These are phyloP conservation scores for Malurus splendens DNA, from an alignment of 2,797 vertebrate species.

Conservation along the genomic window DNA sequence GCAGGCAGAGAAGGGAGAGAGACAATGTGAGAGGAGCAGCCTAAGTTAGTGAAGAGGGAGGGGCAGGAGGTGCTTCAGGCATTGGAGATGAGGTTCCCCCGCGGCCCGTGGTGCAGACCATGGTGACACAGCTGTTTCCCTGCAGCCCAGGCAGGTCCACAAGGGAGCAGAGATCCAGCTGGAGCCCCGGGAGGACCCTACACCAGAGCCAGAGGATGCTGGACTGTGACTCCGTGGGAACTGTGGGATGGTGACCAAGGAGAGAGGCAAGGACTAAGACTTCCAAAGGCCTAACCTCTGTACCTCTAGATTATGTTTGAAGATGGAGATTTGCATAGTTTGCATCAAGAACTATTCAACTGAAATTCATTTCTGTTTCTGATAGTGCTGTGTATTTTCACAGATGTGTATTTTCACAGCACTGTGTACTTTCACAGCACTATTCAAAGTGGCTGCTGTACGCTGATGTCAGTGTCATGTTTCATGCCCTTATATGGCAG, in stretches of 20 bases:
- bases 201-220: rapidly evolving
- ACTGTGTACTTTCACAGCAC: not conserved
- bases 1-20: not conserved
- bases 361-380: not conserved
- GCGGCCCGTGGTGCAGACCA: rapidly evolving
- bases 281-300: no score
- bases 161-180: no score
- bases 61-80: not conserved
- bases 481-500: not conserved
- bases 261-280: not conserved
- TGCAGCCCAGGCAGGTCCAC: rapidly evolving
- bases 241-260: not conserved
- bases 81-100: not conserved
- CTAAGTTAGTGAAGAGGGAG: not conserved
- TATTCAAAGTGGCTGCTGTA: not conserved
- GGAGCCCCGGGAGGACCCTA: not conserved
- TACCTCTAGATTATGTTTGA: not conserved
- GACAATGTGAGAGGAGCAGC: not conserved
- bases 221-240: rapidly evolving
- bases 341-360: not conserved
- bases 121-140: not conserved
- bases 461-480: not conserved
- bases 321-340: not conserved
- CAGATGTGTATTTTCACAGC: not conserved
- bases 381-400: not conserved